Evolutionary conservation across 2,888 invertebrate genomes (phyloP).

Genomic region (Pantelozetes paolii): DNA sequence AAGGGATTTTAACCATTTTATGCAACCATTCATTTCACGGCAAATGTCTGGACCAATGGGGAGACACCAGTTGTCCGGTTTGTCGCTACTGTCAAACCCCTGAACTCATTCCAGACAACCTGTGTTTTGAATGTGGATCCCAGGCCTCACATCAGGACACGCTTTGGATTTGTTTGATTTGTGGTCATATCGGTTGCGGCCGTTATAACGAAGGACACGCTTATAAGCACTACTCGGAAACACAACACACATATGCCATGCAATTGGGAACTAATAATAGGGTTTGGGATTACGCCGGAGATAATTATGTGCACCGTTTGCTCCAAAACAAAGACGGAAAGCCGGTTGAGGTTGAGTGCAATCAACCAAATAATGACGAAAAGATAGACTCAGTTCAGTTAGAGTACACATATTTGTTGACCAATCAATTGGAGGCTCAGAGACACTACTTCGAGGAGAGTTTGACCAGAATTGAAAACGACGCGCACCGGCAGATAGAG

Average conservation of each 20-base stretch:
- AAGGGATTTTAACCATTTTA: conserved; percentile 91
- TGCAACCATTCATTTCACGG: conserved; percentile 99
- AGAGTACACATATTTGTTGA: conserved; percentile 92
- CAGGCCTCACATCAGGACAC: conserved; percentile 56
- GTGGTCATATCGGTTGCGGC: conserved; percentile 97
- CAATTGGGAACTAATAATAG: conserved; percentile 84
- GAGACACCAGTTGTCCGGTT: conserved; percentile 92
- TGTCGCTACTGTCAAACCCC: conserved; percentile 86
- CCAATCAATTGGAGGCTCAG: conserved; percentile 91
- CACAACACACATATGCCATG: conserved; percentile 95
- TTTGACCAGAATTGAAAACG: conserved; percentile 57
- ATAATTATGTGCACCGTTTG: conserved; percentile 91
- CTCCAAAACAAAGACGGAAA: conserved; percentile 98
- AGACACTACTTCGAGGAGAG: conserved; percentile 83
- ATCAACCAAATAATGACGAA: conserved; percentile 57
- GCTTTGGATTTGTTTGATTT: conserved; percentile 98
- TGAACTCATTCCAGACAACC: conserved; percentile 66
- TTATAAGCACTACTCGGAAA: conserved; percentile 83
- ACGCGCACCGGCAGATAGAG: conserved; percentile 51
- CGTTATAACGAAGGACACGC: conserved; percentile 87
- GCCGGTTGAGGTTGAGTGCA: conserved; percentile 62
- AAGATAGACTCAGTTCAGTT: conserved; percentile 91
- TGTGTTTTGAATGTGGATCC: conserved; percentile 65
- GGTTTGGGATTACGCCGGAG: conserved; percentile 99
- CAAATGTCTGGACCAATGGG: conserved; percentile 91